Evolutionary conservation across 2,797 vertebrate genomes (phyloP).

Genomic region (Takifugu ocellatus): DNA sequence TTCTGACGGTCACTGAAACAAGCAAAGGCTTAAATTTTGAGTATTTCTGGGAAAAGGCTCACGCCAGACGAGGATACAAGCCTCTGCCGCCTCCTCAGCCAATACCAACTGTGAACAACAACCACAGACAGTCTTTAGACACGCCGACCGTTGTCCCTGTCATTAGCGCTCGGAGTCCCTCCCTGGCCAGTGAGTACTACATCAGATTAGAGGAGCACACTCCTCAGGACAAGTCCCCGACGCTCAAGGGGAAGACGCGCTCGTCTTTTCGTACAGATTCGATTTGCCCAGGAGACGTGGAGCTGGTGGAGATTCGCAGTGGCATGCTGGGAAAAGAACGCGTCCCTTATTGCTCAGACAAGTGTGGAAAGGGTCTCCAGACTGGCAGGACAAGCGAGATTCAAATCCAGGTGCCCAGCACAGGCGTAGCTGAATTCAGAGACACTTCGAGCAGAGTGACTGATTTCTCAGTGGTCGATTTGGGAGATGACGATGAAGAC

Average conservation of each 20-base stretch:
- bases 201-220: slow-evolving; percentile 90
- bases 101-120: slow-evolving; percentile 78
- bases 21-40: slow-evolving; percentile 93
- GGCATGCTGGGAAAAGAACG: slow-evolving; percentile 73
- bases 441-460: slow-evolving; percentile 75
- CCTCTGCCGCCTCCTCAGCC: slow-evolving; percentile 78
- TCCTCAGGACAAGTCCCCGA: slow-evolving; percentile 78
- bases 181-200: slow-evolving; percentile 90
- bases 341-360: slow-evolving; percentile 62
- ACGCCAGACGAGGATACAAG: slow-evolving; percentile 83
- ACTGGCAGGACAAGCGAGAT: slow-evolving; percentile 75
- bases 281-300: slow-evolving; percentile 70
- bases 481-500: slow-evolving; percentile 71
- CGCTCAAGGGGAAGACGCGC: slow-evolving; percentile 65
- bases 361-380: slow-evolving; percentile 62
- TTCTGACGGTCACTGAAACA: slow-evolving; percentile 90
- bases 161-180: slow-evolving; percentile 91
- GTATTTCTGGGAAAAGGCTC: slow-evolving; percentile 92
- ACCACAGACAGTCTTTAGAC: slow-evolving; percentile 83
- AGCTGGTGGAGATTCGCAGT: slow-evolving; percentile 77
- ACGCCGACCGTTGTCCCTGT: slow-evolving; percentile 91
- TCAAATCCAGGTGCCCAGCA: slow-evolving; percentile 74
- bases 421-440: slow-evolving; percentile 76
- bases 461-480: slow-evolving; percentile 78
- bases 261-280: slow-evolving; percentile 49